Conservation (phyloP, 2,888 invertebrate genomes). For the Phrixothrix hirtus region DNA sequence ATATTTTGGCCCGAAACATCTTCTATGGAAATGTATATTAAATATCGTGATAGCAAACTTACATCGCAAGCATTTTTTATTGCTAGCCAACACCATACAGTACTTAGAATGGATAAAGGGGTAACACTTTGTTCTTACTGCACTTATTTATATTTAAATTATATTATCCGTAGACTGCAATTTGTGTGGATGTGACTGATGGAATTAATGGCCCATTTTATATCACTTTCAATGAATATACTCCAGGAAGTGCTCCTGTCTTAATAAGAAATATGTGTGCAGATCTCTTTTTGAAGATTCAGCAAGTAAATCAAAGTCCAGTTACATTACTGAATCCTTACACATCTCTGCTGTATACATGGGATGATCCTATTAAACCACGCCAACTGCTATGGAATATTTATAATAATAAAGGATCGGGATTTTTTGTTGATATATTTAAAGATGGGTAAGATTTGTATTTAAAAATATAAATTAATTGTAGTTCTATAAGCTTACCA, state of each 20-base stretch:
- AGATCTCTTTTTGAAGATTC: slow-evolving; percentile 77
- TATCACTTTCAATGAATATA: slow-evolving; percentile 75
- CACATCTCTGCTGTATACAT: slow-evolving; percentile 77
- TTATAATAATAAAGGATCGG: slow-evolving; percentile 76
- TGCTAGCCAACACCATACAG: slow-evolving; percentile 69
- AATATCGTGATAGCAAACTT: slow-evolving; percentile 73
- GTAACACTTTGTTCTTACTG: slow-evolving; percentile 56
- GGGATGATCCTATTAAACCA: slow-evolving; percentile 80
- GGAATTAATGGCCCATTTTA: slow-evolving; percentile 74
- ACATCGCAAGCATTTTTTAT: slow-evolving; percentile 79
- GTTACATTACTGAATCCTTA: slow-evolving; percentile 77
- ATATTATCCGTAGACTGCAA: slow-evolving; percentile 64
- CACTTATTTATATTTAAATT: slow-evolving; percentile 44
- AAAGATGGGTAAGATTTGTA: slow-evolving; percentile 63
- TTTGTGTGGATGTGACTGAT: slow-evolving; percentile 73
- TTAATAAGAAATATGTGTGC: slow-evolving; percentile 83
- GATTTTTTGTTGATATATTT: slow-evolving; percentile 71
- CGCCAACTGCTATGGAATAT: slow-evolving; percentile 79
- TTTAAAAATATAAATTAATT: too few species aligned
- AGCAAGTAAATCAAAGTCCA: slow-evolving; percentile 65
- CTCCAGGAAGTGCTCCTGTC: slow-evolving; percentile 78
- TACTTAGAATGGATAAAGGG: slow-evolving; percentile 81
- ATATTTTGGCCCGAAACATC: slow-evolving; percentile 84
- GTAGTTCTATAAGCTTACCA: too few species aligned
- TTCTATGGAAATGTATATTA: slow-evolving; percentile 79